phyloP scores from a whole-genome alignment of 2,113 vertebrate species.

The Hydrochoerus hydrochaeris region DNA sequence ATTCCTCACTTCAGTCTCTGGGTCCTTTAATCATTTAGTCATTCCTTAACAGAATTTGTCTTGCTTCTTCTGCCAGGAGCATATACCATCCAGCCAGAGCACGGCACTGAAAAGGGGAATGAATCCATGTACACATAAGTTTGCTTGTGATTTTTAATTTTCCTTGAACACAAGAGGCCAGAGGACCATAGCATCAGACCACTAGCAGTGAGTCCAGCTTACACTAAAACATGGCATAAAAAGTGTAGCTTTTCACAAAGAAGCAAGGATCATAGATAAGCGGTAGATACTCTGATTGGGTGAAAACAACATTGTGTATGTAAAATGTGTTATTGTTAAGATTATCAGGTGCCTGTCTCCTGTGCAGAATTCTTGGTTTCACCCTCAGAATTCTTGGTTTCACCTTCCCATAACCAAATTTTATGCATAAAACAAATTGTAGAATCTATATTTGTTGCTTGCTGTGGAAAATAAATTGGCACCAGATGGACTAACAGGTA shows the following conservation, averaged over 20 bases:
- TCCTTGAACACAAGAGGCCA: neutral
- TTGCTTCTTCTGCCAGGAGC: neutral
- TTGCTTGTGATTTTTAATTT: neutral
- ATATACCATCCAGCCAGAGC: neutral
- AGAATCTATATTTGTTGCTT: neutral
- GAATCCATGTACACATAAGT: neutral
- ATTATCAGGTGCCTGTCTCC: neutral
- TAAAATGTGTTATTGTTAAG: neutral
- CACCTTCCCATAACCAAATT: neutral
- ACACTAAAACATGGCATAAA: neutral
- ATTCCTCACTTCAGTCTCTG: neutral
- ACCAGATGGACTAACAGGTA: neutral
- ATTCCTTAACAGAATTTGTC: neutral
- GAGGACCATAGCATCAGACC: neutral
- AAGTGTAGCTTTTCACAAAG: neutral
- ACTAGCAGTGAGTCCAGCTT: neutral
- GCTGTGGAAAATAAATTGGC: slow-evolving; percentile 2
- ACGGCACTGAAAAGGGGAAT: neutral
- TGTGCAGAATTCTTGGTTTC: neutral
- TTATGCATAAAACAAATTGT: neutral
- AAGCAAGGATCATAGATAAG: neutral
- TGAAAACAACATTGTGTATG: neutral
- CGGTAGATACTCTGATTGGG: fast-evolving
- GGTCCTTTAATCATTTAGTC: neutral
- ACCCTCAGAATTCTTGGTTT: neutral